A percentile compares a stretch with the other conserved stretches of the same genome.
Conservation (phyloP, 2,113 vertebrate genomes). For the Takifugu bimaculatus region DNA sequence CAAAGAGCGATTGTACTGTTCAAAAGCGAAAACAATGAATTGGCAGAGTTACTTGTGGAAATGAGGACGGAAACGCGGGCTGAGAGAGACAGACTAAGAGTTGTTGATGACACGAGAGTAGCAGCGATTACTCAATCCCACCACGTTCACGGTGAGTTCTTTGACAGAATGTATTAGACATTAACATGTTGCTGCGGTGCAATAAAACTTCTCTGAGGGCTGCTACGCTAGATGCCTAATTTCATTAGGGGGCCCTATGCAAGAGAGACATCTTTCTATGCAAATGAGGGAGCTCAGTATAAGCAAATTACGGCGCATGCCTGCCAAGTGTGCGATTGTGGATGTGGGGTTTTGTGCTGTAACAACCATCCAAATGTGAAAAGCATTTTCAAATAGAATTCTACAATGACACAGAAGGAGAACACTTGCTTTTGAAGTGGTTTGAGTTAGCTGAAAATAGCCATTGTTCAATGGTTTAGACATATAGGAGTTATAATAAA, state of each 20-base stretch:
- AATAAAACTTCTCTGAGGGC: conserved; percentile 45
- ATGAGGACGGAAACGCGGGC: neutral
- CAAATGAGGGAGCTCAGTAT: conserved; percentile 55
- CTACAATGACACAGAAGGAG: conserved; percentile 10
- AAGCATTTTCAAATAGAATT: conserved; percentile 26
- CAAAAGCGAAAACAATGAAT: conserved; percentile 7
- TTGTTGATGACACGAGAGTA: neutral
- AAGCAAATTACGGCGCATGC: conserved; percentile 53
- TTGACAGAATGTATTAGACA: conserved; percentile 51
- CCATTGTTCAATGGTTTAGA: too few relatives aligned
- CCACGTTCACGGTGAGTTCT: conserved; percentile 24
- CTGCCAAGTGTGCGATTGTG: conserved; percentile 61
- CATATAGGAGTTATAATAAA: too few relatives aligned
- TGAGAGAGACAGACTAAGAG: neutral
- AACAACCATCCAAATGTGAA: conserved; percentile 35
- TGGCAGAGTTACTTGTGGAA: conserved; percentile 1
- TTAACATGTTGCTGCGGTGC: conserved; percentile 49
- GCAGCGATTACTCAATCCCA: conserved; percentile 19
- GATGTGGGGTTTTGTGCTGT: conserved; percentile 40
- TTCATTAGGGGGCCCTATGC: conserved; percentile 60
- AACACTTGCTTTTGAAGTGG: too few relatives aligned
- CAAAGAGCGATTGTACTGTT: conserved; percentile 4
- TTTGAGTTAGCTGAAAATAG: too few relatives aligned
- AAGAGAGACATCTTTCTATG: conserved; percentile 68
- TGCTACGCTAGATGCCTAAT: conserved; percentile 57